Evolutionary conservation across 2,888 invertebrate species (phyloP).

Genomic region (Thymelicus sylvestris): DNA sequence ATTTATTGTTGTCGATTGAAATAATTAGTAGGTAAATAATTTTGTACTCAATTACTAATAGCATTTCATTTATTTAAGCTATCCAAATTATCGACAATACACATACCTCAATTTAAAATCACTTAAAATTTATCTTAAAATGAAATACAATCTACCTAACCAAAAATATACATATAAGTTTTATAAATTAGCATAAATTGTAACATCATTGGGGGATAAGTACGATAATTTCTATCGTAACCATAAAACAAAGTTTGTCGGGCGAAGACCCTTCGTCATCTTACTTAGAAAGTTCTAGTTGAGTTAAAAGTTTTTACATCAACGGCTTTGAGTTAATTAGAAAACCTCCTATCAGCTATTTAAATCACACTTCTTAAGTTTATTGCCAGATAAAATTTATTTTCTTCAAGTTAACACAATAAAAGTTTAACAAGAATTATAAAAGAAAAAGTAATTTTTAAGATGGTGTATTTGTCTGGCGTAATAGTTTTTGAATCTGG

Average conservation of each 20-base stretch:
- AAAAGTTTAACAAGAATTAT: neutral
- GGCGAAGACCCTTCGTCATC: neutral
- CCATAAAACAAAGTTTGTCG: neutral
- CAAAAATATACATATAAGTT: too few species aligned
- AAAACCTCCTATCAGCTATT: neutral
- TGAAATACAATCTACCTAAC: too few species aligned
- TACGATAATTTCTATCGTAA: neutral
- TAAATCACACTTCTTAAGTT: neutral
- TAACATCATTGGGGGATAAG: neutral
- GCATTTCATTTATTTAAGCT: too few species aligned
- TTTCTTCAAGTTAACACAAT: too few species aligned
- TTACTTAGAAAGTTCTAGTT: slow-evolving; percentile 6
- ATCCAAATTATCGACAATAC: too few species aligned
- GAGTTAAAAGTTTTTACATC: neutral
- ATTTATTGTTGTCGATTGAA: too few species aligned
- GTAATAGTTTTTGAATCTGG: slow-evolving; percentile 9
- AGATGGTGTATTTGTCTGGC: neutral
- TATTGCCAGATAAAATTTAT: too few species aligned
- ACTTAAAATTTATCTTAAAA: too few species aligned
- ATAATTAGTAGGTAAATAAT: too few species aligned
- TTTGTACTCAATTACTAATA: too few species aligned
- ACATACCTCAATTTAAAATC: too few species aligned
- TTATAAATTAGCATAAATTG: neutral
- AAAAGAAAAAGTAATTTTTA: neutral
- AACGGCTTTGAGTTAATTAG: slow-evolving; percentile 6